phyloP scores from a whole-genome alignment of 2,113 vertebrate genomes.

The Tachysurus vachellii region DNA sequence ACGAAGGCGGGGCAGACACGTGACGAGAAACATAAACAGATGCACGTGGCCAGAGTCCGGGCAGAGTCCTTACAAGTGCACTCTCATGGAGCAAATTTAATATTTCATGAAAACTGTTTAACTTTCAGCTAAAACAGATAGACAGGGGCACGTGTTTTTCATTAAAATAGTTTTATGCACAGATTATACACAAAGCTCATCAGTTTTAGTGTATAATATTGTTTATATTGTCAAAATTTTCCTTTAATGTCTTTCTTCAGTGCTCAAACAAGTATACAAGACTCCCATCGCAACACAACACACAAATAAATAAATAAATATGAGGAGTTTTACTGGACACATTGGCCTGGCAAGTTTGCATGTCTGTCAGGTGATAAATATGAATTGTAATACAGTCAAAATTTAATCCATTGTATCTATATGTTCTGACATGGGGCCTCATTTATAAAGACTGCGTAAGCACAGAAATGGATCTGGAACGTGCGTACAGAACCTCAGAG shows the following conservation, averaged over 20 bases:
- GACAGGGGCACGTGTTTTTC: background rate
- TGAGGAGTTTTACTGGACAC: slow-evolving; percentile 22
- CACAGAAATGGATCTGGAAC: background rate
- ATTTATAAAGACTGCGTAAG: background rate
- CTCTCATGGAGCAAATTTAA: background rate
- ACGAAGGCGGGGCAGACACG: too few relatives aligned
- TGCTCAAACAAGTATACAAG: slow-evolving; percentile 1
- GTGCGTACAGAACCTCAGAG: background rate
- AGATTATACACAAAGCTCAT: slow-evolving; percentile 19
- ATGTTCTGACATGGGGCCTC: background rate
- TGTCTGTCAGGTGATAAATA: slow-evolving; percentile 5
- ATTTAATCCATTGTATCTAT: slow-evolving; percentile 10
- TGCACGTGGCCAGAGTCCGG: too few relatives aligned
- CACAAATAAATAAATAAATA: slow-evolving; percentile 35
- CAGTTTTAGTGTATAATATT: background rate
- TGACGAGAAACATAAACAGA: too few relatives aligned
- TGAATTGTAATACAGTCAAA: slow-evolving; percentile 26
- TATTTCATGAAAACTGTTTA: background rate
- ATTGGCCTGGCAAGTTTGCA: background rate
- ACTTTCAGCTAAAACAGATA: background rate
- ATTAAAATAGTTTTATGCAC: slow-evolving; percentile 17
- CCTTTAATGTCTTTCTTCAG: background rate
- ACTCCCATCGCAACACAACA: slow-evolving; percentile 13
- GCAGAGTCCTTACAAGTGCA: too few relatives aligned
- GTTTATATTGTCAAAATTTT: background rate